Base-by-base conservation (phyloP, 2,113 vertebrate genomes). In the Actenoides lindsayi region DNA sequence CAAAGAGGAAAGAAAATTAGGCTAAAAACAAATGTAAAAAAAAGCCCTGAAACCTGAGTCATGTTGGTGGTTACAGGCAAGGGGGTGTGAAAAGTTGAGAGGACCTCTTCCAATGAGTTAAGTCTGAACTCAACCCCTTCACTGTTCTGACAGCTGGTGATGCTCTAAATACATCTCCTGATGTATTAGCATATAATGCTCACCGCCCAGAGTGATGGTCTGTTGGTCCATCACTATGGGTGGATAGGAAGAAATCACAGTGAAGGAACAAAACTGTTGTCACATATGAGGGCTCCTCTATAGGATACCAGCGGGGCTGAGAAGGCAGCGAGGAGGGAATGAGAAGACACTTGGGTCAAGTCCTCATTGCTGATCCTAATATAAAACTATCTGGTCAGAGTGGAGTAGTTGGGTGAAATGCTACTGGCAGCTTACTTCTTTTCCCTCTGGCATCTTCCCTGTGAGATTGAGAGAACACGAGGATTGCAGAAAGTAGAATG, bases 1-100 rank as follows among this genome's bases (percentile, higher is more conserved):
- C 42, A 37, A 59, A 64, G n/a, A 75, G 3, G 39, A 90, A 89
- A 84, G 42, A 59, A 74, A 83, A 74, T 23, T 51, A 88, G 9
- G 14, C 13, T 62, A 64, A 77, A 76, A 68, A 10, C 9, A 41
- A 46, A 18, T 1, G 3, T 16, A 18, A 68, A 70, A 14, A 25
- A 5, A 2, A 41, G 41, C 41, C 3, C 30, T 1, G 1, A 41
- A 25, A 30, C 5, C 1, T 4, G 0, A 17, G 5, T 59, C 1
- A 1, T 8, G 27, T 48, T 51, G 53, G 24, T 44, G 12, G 8
- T 75, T 75, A 42, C 16, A 71, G 48, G 21, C 27, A 82, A 84
- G 41, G 4, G 17, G 18, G 2, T 56, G 15, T 37, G 57, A 73
- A 59, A 90, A 59, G 11, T 3, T 90, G 28, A 54, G 73, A 89